phyloP scores from a whole-genome alignment of 2,113 vertebrate species.

The Hemiscyllium ocellatum region DNA sequence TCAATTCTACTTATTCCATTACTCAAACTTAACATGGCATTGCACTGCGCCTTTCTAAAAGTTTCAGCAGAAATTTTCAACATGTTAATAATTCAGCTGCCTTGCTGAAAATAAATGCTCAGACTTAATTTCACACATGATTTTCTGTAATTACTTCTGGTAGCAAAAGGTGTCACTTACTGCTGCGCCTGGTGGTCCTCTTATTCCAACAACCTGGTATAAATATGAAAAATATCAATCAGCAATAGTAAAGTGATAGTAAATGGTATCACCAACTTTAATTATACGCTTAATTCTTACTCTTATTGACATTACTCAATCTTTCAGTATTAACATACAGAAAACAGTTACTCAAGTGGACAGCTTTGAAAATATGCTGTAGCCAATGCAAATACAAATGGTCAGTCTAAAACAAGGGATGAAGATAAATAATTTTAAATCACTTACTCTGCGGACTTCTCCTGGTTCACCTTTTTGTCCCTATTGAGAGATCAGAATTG shows the following conservation, averaged over 20 bases:
- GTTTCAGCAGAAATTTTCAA: not conserved
- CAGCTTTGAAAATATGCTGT: not conserved
- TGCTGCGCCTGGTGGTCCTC: constrained; percentile 77
- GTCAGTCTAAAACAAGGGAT: not conserved
- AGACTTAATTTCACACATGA: not conserved
- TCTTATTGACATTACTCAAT: not conserved
- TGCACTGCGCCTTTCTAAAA: not conserved
- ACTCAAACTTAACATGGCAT: not conserved
- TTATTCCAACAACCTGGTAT: constrained; percentile 76
- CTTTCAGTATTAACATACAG: not conserved
- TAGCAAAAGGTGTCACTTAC: constrained; percentile 59
- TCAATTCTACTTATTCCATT: not conserved
- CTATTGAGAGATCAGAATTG: constrained; percentile 49
- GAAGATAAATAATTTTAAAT: not conserved
- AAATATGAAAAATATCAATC: not conserved
- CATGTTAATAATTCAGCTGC: not conserved
- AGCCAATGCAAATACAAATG: not conserved
- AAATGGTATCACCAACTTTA: not conserved
- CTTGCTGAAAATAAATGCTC: not conserved
- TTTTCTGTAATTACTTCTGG: not conserved
- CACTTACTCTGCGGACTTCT: constrained; percentile 80
- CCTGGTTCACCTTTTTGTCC: constrained; percentile 96
- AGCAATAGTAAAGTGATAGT: not conserved
- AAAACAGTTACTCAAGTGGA: not conserved
- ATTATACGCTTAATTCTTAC: not conserved